Evolutionary conservation across 2,113 vertebrate species (phyloP).

Genomic region (Ceyx margarethae): DNA sequence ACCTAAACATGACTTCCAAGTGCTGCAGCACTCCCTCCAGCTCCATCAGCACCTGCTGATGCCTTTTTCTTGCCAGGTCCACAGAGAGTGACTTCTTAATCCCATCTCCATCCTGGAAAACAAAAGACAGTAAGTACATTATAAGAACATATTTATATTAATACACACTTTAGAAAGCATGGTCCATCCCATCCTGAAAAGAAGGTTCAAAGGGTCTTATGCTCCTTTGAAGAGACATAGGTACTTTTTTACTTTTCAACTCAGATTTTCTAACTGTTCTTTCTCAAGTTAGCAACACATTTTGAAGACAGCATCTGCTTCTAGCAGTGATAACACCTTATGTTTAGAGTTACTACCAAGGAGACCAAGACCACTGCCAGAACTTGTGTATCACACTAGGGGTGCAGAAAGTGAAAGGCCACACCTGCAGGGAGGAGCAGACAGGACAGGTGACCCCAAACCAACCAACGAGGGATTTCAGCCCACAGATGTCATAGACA

Average conservation of each 20-base stretch:
- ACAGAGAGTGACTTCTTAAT: conserved; percentile 61
- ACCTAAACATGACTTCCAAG: conserved; percentile 85
- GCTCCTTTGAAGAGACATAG: not conserved
- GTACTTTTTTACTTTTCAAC: not conserved
- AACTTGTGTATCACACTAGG: no score
- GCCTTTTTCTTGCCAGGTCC: conserved; percentile 73
- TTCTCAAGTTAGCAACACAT: no score
- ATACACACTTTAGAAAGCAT: not conserved
- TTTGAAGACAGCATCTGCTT: no score
- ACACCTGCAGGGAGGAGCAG: no score
- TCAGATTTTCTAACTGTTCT: no score
- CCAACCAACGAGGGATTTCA: no score
- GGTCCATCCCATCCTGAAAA: not conserved
- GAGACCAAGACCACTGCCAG: no score
- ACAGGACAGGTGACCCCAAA: no score
- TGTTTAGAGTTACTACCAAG: no score
- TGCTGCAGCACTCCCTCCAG: conserved; percentile 86
- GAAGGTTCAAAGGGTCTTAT: not conserved
- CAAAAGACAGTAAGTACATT: not conserved
- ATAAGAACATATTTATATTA: not conserved
- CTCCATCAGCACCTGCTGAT: conserved; percentile 82
- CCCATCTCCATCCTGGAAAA: conserved; percentile 71
- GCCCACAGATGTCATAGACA: no score
- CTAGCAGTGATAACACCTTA: no score
- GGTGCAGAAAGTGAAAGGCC: no score